Evolutionary conservation across 2,888 invertebrate genomes (phyloP).

Genomic region (Machimus rusticus): DNA sequence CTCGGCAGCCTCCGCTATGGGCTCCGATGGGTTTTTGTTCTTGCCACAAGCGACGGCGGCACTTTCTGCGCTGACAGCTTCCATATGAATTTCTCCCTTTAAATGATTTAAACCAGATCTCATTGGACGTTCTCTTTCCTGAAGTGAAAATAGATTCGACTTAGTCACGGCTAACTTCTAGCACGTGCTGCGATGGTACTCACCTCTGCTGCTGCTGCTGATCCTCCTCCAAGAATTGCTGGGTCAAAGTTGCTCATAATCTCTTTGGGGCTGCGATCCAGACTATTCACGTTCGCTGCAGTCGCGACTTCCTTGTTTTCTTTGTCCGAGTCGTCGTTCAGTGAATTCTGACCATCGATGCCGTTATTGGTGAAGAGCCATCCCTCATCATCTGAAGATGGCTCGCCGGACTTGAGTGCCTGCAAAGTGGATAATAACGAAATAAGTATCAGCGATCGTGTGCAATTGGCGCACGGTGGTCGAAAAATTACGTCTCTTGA

Average conservation of each 20-base stretch:
- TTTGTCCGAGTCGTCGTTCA: constrained; percentile 60
- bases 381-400: constrained; percentile 70
- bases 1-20: constrained; percentile 10
- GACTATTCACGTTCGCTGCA: not conserved
- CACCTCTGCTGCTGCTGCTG: constrained; percentile 36
- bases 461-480: not conserved
- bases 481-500: not conserved
- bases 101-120: constrained; percentile 45
- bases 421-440: constrained; percentile 16
- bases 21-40: constrained; percentile 33
- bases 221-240: constrained; percentile 9
- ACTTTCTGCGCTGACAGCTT: constrained; percentile 38
- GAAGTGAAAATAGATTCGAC: not conserved
- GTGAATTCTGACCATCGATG: constrained; percentile 40
- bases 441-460: not conserved
- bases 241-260: constrained; percentile 16
- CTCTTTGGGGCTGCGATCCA: constrained; percentile 15
- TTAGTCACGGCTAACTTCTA: not conserved
- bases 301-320: constrained; percentile 58
- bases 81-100: constrained; percentile 44
- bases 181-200: not conserved
- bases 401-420: constrained; percentile 63
- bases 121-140: constrained; percentile 32
- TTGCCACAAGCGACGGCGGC: not conserved
- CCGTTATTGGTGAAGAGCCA: constrained; percentile 56